Evolutionary conservation across 2,113 vertebrate species (phyloP).

Genomic region (Apteryx owenii): DNA sequence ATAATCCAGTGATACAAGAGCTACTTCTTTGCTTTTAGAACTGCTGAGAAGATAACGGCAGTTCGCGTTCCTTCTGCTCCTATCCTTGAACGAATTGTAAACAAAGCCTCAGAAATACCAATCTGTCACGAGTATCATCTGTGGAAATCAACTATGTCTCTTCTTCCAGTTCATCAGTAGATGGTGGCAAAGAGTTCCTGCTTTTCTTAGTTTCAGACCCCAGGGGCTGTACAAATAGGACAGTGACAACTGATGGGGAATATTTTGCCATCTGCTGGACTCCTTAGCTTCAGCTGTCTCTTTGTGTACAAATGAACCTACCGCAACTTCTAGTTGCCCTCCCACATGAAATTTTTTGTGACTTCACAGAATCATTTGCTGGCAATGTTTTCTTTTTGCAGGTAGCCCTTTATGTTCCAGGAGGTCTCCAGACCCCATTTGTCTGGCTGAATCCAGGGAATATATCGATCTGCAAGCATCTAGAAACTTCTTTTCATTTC

Average conservation of each 20-base stretch:
- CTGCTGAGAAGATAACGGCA: not conserved
- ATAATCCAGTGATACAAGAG: not conserved
- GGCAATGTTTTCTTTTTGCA: not conserved
- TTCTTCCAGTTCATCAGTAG: constrained; percentile 36
- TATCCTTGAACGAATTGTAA: not conserved
- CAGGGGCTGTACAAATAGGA: not conserved
- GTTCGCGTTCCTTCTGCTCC: not conserved
- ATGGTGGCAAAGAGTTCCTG: constrained; percentile 58
- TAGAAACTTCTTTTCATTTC: not conserved
- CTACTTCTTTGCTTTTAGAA: not conserved
- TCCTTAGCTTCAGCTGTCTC: not conserved
- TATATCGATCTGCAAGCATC: not conserved
- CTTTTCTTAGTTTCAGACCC: not conserved
- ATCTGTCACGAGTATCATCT: not conserved
- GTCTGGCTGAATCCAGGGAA: not conserved
- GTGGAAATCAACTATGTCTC: not conserved
- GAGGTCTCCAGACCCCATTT: not conserved
- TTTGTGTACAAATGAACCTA: not conserved
- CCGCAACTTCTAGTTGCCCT: not conserved
- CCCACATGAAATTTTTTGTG: not conserved
- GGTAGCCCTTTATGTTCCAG: not conserved
- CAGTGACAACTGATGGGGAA: not conserved
- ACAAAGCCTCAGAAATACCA: not conserved
- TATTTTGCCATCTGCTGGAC: not conserved
- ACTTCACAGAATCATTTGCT: not conserved